Evolutionary conservation across 2,888 invertebrate species (phyloP).

Genomic region (Dione vanillae): DNA sequence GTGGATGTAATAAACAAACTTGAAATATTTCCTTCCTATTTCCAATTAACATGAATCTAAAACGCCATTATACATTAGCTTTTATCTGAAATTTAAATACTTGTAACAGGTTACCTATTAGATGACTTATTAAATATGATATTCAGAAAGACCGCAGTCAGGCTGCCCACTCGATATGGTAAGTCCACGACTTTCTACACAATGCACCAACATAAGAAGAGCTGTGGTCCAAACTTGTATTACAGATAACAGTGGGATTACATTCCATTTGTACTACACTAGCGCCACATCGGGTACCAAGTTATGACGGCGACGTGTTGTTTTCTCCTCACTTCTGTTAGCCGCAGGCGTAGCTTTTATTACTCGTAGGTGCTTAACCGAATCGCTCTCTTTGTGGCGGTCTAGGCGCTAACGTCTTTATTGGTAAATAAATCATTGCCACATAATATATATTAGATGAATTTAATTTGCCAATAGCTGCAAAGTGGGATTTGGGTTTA

Average conservation of each 20-base stretch:
- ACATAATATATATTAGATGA: conserved; percentile 45
- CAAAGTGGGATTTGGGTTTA: conserved; percentile 2
- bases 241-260: conserved; percentile 34
- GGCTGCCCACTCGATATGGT: conserved; percentile 69
- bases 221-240: conserved; percentile 50
- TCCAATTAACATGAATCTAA: conserved; percentile 25
- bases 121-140: conserved; percentile 47
- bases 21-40: not conserved
- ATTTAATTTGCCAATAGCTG: conserved; percentile 29
- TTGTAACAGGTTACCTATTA: conserved; percentile 29
- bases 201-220: conserved; percentile 57
- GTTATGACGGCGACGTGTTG: conserved; percentile 53
- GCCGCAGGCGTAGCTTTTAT: conserved; percentile 68
- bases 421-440: conserved; percentile 51
- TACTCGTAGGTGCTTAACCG: conserved; percentile 63
- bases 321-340: conserved; percentile 73
- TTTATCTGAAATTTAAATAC: conserved; percentile 31
- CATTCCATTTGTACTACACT: conserved; percentile 32
- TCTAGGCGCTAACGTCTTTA: conserved; percentile 60
- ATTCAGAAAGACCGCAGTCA: conserved; percentile 46
- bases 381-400: conserved; percentile 57
- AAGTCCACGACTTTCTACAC: conserved; percentile 70
- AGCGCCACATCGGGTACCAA: conserved; percentile 54
- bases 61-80: not conserved
- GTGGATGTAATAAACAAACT: conserved; percentile 7